These are phyloP conservation scores for Dipodomys merriami DNA, from an alignment of 2,113 vertebrate species.

Conservation along the genomic window DNA sequence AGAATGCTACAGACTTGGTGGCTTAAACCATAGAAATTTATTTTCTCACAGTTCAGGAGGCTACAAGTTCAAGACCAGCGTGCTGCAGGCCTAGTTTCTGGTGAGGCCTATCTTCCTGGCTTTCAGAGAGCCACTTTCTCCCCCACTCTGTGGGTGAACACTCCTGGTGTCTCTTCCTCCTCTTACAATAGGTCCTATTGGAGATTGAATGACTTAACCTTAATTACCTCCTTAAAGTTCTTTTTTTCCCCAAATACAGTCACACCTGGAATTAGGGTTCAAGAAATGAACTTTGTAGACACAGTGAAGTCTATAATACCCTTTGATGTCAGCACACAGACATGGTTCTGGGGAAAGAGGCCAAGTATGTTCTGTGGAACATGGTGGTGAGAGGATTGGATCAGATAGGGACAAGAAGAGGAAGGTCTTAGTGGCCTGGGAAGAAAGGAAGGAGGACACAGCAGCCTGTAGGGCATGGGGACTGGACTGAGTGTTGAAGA, in stretches of 20 bases:
- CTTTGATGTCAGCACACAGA: neutral
- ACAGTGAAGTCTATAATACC: neutral
- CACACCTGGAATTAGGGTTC: neutral
- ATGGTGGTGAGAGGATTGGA: neutral
- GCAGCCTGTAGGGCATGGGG: neutral
- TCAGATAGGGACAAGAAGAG: neutral
- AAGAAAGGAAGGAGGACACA: neutral
- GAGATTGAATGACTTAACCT: neutral
- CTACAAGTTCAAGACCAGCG: neutral
- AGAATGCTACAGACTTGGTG: neutral
- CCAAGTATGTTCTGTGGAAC: neutral
- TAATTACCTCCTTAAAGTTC: neutral
- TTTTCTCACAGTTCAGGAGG: constrained; percentile 4
- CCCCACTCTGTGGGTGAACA: neutral
- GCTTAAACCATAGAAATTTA: neutral
- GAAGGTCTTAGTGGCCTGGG: neutral
- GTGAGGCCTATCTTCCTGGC: neutral
- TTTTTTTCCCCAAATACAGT: neutral
- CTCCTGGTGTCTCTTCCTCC: neutral
- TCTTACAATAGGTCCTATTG: neutral
- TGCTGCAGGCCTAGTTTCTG: neutral
- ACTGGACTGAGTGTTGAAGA: neutral
- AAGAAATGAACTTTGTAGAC: neutral
- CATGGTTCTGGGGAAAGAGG: neutral
- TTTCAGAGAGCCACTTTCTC: neutral